Conservation (phyloP, 2,888 invertebrate species). For the Bombylius major region DNA sequence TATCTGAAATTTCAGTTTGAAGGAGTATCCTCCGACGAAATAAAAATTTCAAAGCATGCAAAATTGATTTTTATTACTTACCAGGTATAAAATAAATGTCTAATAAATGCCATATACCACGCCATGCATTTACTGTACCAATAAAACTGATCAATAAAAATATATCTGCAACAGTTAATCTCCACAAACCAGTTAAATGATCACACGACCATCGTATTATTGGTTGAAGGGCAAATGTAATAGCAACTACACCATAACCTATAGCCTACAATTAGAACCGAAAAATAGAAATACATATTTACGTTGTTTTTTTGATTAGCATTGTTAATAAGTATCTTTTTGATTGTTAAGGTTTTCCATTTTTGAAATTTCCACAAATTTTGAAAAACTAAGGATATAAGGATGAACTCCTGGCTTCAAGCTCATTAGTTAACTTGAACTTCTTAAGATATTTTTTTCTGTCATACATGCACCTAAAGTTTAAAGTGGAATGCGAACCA, state of each 20-base stretch:
- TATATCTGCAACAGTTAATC: slow-evolving; percentile 59
- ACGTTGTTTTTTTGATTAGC: neutral
- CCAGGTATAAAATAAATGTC: slow-evolving; percentile 69
- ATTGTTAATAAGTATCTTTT: no score
- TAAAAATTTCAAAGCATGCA: neutral
- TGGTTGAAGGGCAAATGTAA: slow-evolving; percentile 64
- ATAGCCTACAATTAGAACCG: slow-evolving; percentile 29
- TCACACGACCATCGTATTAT: slow-evolving; percentile 58
- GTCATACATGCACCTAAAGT: no score
- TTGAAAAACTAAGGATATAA: no score
- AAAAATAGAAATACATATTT: neutral
- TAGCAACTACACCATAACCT: slow-evolving; percentile 59
- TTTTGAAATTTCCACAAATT: no score
- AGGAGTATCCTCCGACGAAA: neutral
- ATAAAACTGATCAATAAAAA: slow-evolving; percentile 65
- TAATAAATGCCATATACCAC: slow-evolving; percentile 71
- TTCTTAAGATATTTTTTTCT: no score
- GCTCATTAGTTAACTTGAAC: no score
- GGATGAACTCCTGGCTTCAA: no score
- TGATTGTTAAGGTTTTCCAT: no score
- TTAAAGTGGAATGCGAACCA: no score
- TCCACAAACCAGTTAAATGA: slow-evolving; percentile 49
- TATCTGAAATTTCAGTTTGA: slow-evolving; percentile 38
- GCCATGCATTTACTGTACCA: slow-evolving; percentile 79
- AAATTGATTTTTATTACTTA: slow-evolving; percentile 42